Evolutionary conservation across 2,113 vertebrate genomes (phyloP).

Genomic region (Coregonus clupeaformis): DNA sequence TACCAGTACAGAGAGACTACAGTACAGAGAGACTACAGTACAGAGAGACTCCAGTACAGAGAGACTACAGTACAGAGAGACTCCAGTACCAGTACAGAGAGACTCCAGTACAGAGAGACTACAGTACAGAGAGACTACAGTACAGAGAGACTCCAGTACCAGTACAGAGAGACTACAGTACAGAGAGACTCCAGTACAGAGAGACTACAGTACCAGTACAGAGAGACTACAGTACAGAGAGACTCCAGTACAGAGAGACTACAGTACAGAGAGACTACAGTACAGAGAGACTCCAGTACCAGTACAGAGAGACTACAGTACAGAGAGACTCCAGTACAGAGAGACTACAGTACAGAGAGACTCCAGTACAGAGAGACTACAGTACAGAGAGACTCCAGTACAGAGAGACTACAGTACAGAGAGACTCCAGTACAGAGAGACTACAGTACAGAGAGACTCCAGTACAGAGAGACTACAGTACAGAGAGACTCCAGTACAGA

Average conservation of each 20-base stretch:
- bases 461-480: slow-evolving; percentile 36
- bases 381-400: slow-evolving; percentile 33
- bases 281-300: slow-evolving; percentile 23
- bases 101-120: slow-evolving; percentile 24
- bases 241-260: slow-evolving; percentile 24
- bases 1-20: slow-evolving; percentile 34
- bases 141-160: slow-evolving; percentile 23
- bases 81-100: slow-evolving; percentile 33
- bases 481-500: slow-evolving; percentile 36
- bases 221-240: slow-evolving; percentile 43
- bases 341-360: slow-evolving; percentile 27
- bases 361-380: slow-evolving; percentile 27
- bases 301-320: too few relatives aligned
- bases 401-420: slow-evolving; percentile 39
- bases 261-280: slow-evolving; percentile 38
- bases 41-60: slow-evolving; percentile 36
- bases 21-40: slow-evolving; percentile 36
- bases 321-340: slow-evolving; percentile 36
- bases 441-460: slow-evolving; percentile 27
- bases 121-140: slow-evolving; percentile 38
- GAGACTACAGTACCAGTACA: too few relatives aligned
- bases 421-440: slow-evolving; percentile 24
- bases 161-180: too few relatives aligned
- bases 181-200: slow-evolving; percentile 36
- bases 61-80: slow-evolving; percentile 27